Evolutionary conservation across 1,140 invertebrate genomes (phyloP), one percentile per base, ranked within the genome.

Genomic region (Papilio helenus): DNA sequence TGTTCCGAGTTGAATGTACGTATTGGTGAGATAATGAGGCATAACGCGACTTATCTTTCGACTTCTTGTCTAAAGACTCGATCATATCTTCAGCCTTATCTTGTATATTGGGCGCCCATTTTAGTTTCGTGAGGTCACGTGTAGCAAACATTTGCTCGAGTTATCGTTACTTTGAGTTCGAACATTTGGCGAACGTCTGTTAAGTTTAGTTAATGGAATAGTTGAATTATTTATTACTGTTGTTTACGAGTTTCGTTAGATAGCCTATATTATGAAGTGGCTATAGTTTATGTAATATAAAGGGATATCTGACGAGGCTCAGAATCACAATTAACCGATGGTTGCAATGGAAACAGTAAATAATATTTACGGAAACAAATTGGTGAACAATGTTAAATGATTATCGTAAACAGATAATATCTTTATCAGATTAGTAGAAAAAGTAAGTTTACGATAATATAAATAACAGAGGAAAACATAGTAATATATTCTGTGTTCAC

Each of bases 1-100:
- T 83, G 83, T 85, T 87, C 76, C 82, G 86, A 87, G 89, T 89
- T 90, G 90, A 91, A 91, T 80, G 90, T 82, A 88, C 88, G 83
- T 87, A 88, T 86, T 86, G 72, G 78, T 84, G 76, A 89, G 89
- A 91, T 91, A 90, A 87, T 80, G 76, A 51, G 26, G 78, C 76
- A 79, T 84, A 84, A 87, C 82, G 80, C 79, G 85, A 82, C 74
- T 85, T 88, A 88, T 85, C 87, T 85, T 81, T 46, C 79, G 74
- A 79, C 79, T 82, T 58, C 84, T 89, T 87, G 88, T 88, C 88
- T 86, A 84, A 85, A 86, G 88, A 86, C 83, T 76, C 46, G 44
- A 76, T 76, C 73, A 76, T 80, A 82, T 83, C 79, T 82, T 79
- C 44, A 80, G 83, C 83, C 83, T 89, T 89, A 88, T 89, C 87